phyloP scores from a whole-genome alignment of 2,797 vertebrate genomes.

The Simalia tracyae region DNA sequence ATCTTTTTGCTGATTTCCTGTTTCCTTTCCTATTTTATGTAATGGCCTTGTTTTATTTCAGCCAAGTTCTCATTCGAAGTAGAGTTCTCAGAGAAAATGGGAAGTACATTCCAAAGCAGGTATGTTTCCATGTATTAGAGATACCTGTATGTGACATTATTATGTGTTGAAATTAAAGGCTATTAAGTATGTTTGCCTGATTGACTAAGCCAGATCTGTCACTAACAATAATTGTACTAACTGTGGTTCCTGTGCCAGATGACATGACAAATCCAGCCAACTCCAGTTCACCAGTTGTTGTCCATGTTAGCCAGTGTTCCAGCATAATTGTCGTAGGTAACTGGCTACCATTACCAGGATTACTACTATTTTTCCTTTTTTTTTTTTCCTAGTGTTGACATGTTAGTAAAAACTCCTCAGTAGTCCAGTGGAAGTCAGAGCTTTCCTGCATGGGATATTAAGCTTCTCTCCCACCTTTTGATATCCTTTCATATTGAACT shows the following conservation, averaged over 20 bases:
- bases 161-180: background rate
- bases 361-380: background rate
- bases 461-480: background rate
- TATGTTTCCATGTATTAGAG: constrained; percentile 51
- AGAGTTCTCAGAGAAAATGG: constrained; percentile 98
- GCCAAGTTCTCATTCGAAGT: constrained; percentile 97
- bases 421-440: background rate
- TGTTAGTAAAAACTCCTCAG: background rate
- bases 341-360: background rate
- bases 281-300: background rate
- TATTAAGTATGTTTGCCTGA: background rate
- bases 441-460: background rate
- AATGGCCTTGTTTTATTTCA: constrained; percentile 70
- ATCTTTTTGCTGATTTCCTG: constrained; percentile 28
- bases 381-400: background rate
- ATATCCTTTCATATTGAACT: background rate
- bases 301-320: background rate
- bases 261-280: background rate
- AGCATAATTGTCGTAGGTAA: background rate
- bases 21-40: constrained; percentile 56
- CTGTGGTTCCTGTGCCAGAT: background rate
- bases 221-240: background rate
- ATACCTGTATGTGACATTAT: background rate
- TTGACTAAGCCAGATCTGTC: background rate
- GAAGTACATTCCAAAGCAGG: constrained; percentile 99